Conservation (phyloP, 2,113 vertebrate genomes). For the Tympanuchus pallidicinctus region DNA sequence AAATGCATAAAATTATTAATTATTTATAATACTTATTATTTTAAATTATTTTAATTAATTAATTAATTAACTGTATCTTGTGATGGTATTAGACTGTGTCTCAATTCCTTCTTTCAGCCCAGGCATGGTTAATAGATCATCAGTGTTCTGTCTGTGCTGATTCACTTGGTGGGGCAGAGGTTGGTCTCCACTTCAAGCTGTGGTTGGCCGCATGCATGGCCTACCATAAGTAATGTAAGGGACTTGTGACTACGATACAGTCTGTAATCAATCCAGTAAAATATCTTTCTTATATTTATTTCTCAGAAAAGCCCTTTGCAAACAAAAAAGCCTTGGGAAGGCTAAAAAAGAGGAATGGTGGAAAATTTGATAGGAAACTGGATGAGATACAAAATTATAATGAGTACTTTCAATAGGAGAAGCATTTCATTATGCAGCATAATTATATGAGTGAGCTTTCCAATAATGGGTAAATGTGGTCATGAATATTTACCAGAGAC, state of each 20-base stretch:
- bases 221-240: neutral
- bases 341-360: neutral
- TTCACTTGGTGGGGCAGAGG: no score
- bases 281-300: neutral
- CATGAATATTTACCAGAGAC: conserved; percentile 19
- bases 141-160: no score
- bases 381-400: neutral
- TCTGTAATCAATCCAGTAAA: neutral
- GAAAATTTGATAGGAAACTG: neutral
- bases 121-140: no score
- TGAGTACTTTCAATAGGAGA: neutral
- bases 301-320: neutral
- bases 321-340: neutral
- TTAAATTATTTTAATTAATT: no score
- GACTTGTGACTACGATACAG: neutral
- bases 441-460: conserved; percentile 28
- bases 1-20: no score
- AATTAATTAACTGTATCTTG: no score
- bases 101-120: no score
- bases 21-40: no score
- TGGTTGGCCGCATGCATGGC: no score
- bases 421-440: neutral
- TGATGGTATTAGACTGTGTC: no score
- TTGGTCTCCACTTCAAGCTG: no score
- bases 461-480: neutral